phyloP scores from a whole-genome alignment of 2,888 invertebrate species.

The Lasioglossum figueresi region DNA sequence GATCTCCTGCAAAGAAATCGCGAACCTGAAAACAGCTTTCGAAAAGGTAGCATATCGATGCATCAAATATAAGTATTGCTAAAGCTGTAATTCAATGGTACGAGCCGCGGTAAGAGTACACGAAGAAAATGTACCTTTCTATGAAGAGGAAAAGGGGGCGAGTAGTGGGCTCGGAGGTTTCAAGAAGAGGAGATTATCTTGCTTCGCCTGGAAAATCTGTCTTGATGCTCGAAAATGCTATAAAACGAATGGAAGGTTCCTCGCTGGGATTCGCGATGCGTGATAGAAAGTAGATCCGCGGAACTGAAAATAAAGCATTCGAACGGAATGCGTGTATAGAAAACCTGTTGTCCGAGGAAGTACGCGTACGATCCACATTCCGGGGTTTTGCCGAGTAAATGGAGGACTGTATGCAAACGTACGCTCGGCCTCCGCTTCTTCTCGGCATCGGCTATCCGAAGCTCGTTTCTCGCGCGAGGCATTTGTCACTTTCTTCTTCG shows the following conservation, averaged over 20 bases:
- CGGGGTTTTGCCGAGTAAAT: slow-evolving; percentile 12
- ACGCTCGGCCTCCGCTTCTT: not conserved
- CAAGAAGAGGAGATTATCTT: not conserved
- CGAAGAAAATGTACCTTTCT: not conserved
- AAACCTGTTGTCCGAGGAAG: slow-evolving; percentile 36
- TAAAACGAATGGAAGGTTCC: slow-evolving; percentile 14
- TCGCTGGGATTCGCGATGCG: not conserved
- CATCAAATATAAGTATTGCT: not conserved
- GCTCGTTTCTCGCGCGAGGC: not conserved
- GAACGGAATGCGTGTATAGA: slow-evolving; percentile 1
- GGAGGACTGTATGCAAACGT: slow-evolving; percentile 13
- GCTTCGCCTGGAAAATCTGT: slow-evolving; percentile 18
- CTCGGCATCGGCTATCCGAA: not conserved
- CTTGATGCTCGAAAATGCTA: not conserved
- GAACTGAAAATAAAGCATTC: slow-evolving; percentile 25
- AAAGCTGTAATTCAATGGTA: not conserved
- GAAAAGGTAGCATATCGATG: not conserved
- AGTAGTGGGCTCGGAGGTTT: not conserved
- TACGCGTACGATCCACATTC: slow-evolving; percentile 30
- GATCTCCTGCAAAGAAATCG: too few relatives aligned
- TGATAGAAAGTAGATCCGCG: slow-evolving; percentile 26
- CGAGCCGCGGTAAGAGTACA: not conserved
- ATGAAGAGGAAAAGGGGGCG: not conserved
- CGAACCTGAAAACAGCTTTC: too few relatives aligned
- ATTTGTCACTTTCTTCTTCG: not conserved